Evolutionary conservation across 2,797 vertebrate genomes (phyloP), one percentile per base, ranked within the genome.

Genomic region (Anniella stebbinsi): DNA sequence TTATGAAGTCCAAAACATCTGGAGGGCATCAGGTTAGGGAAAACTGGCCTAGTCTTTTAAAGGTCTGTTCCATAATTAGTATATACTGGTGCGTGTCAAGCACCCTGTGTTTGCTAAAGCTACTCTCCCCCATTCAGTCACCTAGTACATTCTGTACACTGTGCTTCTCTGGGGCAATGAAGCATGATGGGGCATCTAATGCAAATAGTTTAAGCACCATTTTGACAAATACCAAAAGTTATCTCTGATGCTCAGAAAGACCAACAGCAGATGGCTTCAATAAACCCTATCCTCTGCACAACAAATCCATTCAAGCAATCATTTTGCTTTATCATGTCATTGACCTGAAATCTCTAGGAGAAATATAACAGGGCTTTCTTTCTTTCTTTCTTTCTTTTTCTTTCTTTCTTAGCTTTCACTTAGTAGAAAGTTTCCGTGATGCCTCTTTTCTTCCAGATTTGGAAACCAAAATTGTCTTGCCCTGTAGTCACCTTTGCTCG

Each of bases 401-500:
- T 5, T 51, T 51, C 1, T 75, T 21, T 21, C 25, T 87, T 80
- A n/a, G 51, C 73, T 86, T 88, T 72, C 38, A 38, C 66, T 38
- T 30, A 41, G 18, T 70, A 48, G 66, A 18, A 70, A 45, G 18
- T 15, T 78, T 45, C 12, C 38, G 4, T 15, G 4, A 18, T 8
- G 63, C 15, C 15, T 88, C 87, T 88, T 80, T 87, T 51, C 45
- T 87, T 25, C 11, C 54, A 89, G 72, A 33, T 21, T 84, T 91
- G 36, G 83, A 86, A 57, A 91, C 84, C 1, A 12, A 30, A 82
- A 90, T 85, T 87, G 63, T 60, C 33, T 36, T 17, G 33, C 63
- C 83, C 66, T 93, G 57, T 7, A 8, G 63, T 91, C 86, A 90
- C 83, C 84, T 90, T 77, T 88, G 30, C 28, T 89, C 60, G 86